A percentile compares a stretch with the other conserved stretches of the same genome.
These are phyloP conservation scores for Hippocampus abdominalis DNA, from an alignment of 2,113 vertebrate genomes.

Conservation along the genomic window DNA sequence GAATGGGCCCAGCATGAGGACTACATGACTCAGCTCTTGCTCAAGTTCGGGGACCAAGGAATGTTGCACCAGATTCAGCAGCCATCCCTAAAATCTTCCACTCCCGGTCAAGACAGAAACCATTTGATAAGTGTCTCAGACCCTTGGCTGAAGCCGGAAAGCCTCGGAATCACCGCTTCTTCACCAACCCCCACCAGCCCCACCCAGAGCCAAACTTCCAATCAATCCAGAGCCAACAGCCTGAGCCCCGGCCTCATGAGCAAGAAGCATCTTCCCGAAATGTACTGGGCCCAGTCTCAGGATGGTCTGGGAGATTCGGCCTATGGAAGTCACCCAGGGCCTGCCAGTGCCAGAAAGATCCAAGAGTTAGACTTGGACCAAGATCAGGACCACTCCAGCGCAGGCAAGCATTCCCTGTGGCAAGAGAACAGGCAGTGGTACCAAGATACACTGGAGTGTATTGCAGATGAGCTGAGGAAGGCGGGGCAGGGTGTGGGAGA, in stretches of 20 bases:
- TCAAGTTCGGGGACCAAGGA: constrained; percentile 91
- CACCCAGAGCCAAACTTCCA: constrained; percentile 58
- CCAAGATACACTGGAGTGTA: constrained; percentile 85
- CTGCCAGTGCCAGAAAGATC: constrained; percentile 90
- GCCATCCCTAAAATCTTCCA: constrained; percentile 50
- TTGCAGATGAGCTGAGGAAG: constrained; percentile 85
- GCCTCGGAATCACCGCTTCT: constrained; percentile 38
- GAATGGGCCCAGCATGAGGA: constrained; percentile 97
- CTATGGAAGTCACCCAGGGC: constrained; percentile 93
- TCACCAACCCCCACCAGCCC: constrained; percentile 55
- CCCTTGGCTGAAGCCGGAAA: constrained; percentile 77
- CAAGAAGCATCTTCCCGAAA: constrained; percentile 88
- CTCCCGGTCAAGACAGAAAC: constrained; percentile 45
- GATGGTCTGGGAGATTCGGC: constrained; percentile 94
- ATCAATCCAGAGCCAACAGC: constrained; percentile 72
- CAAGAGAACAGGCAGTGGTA: constrained; percentile 82
- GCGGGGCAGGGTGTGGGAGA: constrained; percentile 83
- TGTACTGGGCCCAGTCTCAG: constrained; percentile 97
- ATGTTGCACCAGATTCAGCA: constrained; percentile 79
- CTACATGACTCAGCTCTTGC: constrained; percentile 94
- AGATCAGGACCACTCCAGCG: constrained; percentile 65
- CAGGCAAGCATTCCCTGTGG: constrained; percentile 70
- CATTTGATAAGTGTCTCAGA: constrained; percentile 61
- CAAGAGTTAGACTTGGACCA: constrained; percentile 92
- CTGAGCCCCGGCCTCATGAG: constrained; percentile 74